Conservation (phyloP, 2,113 vertebrate genomes). For the Shinisaurus crocodilurus region DNA sequence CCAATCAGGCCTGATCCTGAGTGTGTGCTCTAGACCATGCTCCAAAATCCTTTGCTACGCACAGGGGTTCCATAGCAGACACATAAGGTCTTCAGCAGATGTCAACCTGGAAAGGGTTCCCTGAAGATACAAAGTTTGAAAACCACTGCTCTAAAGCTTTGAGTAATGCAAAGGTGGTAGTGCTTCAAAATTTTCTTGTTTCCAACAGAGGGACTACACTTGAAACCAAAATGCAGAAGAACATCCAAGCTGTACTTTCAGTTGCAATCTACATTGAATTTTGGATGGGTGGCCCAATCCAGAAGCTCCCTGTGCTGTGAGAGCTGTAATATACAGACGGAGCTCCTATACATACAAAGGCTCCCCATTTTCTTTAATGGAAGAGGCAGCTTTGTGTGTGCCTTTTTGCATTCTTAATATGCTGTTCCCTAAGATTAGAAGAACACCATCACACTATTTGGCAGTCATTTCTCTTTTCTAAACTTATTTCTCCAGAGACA, state of each 20-base stretch:
- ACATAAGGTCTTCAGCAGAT: neutral
- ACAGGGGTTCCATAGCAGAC: neutral
- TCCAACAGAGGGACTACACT: neutral
- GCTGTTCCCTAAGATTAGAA: neutral
- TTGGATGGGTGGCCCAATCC: neutral
- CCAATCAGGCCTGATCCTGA: neutral
- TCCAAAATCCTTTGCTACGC: neutral
- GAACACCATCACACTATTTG: neutral
- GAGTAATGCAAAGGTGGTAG: neutral
- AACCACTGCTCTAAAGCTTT: conserved; percentile 10
- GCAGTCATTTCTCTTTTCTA: neutral
- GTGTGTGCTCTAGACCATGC: neutral
- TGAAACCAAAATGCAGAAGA: neutral
- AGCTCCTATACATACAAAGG: neutral
- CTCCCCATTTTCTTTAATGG: neutral
- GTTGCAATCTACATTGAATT: neutral
- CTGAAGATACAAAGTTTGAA: conserved; percentile 15
- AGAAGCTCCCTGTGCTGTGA: neutral
- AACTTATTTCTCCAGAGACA: neutral
- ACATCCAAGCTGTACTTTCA: neutral
- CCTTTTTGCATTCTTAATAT: neutral
- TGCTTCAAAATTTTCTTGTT: neutral
- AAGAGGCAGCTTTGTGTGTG: neutral
- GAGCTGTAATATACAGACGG: neutral
- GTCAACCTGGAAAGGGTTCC: neutral